Evolutionary conservation across 1,140 invertebrate species (phyloP).

Genomic region (Ectropis grisescens): DNA sequence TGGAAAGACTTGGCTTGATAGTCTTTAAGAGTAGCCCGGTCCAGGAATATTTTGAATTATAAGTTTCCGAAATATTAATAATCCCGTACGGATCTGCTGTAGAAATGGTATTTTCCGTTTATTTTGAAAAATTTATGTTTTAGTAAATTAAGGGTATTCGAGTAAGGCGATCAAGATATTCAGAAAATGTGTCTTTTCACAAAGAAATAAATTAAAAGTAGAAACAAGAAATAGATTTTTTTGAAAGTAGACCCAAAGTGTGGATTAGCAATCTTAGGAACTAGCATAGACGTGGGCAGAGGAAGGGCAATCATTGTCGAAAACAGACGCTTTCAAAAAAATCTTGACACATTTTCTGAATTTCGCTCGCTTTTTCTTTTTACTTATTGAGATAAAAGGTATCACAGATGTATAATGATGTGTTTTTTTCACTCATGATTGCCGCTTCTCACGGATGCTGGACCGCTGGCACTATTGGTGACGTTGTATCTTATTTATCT

Average conservation of each 20-base stretch:
- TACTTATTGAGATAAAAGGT: slow-evolving; percentile 4
- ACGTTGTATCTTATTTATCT: slow-evolving; percentile 25
- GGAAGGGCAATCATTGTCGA: slow-evolving; percentile 67
- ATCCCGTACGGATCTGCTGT: slow-evolving; percentile 15
- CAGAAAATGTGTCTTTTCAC: slow-evolving; percentile 93
- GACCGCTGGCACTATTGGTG: slow-evolving; percentile 63
- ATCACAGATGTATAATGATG: slow-evolving; percentile 4
- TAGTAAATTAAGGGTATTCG: slow-evolving; percentile 25
- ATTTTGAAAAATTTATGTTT: slow-evolving; percentile 10
- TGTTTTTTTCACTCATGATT: slow-evolving; percentile 71
- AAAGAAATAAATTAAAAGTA: slow-evolving; percentile 71
- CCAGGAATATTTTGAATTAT: slow-evolving; percentile 29
- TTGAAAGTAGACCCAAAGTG: slow-evolving; percentile 66
- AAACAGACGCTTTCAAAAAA: slow-evolving; percentile 64
- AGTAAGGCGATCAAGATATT: slow-evolving; percentile 54
- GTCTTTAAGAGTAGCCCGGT: slow-evolving; percentile 53
- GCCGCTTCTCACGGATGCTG: slow-evolving; percentile 69
- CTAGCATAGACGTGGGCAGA: slow-evolving; percentile 34
- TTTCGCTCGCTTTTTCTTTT: slow-evolving; percentile 39
- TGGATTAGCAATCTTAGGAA: slow-evolving; percentile 29
- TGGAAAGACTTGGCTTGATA: slow-evolving; percentile 72
- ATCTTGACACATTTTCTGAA: slow-evolving; percentile 71
- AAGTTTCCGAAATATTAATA: slow-evolving; percentile 12
- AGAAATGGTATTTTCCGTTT: slow-evolving; percentile 42
- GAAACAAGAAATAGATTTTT: slow-evolving; percentile 62